phyloP scores from a whole-genome alignment of 2,113 vertebrate species.

The Istiophorus platypterus region DNA sequence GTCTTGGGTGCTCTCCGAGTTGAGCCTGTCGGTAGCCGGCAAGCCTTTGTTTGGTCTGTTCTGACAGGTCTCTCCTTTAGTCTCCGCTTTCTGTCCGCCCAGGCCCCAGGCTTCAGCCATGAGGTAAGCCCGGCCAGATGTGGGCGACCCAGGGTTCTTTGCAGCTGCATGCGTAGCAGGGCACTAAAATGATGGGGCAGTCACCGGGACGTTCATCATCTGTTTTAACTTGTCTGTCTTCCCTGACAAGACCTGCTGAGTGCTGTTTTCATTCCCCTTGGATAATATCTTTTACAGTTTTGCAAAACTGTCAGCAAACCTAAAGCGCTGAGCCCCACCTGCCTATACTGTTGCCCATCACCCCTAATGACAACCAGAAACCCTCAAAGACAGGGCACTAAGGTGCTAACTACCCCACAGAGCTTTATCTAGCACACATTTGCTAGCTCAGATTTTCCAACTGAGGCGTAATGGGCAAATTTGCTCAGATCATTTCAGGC shows the following conservation, averaged over 20 bases:
- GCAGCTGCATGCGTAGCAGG: constrained; percentile 71
- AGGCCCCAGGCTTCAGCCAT: constrained; percentile 66
- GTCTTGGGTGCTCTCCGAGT: constrained; percentile 46
- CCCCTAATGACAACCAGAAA: constrained; percentile 79
- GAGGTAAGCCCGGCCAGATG: constrained; percentile 83
- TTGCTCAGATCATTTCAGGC: constrained; percentile 47
- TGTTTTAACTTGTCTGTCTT: constrained; percentile 84
- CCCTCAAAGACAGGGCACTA: constrained; percentile 60
- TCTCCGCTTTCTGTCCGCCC: constrained; percentile 66
- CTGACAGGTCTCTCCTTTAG: constrained; percentile 76
- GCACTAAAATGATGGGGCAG: constrained; percentile 61
- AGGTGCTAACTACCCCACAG: constrained; percentile 72
- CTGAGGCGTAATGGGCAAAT: constrained; percentile 36
- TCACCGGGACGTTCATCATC: constrained; percentile 74
- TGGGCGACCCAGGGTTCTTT: constrained; percentile 74
- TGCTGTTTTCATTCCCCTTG: constrained; percentile 79
- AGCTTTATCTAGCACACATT: constrained; percentile 51
- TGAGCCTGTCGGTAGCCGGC: constrained; percentile 62
- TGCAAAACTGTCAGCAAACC: constrained; percentile 76
- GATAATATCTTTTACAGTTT: constrained; percentile 85
- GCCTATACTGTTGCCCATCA: constrained; percentile 70
- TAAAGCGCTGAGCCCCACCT: constrained; percentile 67
- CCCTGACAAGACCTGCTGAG: constrained; percentile 79
- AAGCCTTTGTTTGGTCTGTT: constrained; percentile 73
- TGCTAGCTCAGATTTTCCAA: constrained; percentile 55